These are phyloP conservation scores for Manis javanica DNA, from an alignment of 2,797 vertebrate genomes.

Conservation along the genomic window DNA sequence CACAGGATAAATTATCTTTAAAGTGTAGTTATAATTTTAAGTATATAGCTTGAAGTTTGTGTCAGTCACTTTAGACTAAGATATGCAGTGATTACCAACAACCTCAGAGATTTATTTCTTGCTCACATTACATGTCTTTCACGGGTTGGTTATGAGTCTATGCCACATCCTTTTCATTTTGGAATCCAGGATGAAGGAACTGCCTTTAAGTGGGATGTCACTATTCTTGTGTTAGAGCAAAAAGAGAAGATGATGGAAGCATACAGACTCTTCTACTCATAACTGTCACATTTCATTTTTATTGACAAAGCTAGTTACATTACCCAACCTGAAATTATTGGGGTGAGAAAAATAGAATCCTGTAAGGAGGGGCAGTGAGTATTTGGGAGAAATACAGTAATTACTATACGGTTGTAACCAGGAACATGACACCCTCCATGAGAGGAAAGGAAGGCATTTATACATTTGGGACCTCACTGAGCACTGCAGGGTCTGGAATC, in stretches of 20 bases:
- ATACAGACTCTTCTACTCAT: not conserved
- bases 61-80: conserved; percentile 2
- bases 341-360: not conserved
- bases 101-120: not conserved
- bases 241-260: not conserved
- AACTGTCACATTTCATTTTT: not conserved
- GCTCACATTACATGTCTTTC: not conserved
- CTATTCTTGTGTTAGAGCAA: not conserved
- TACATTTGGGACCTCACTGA: not conserved
- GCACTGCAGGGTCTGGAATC: not conserved
- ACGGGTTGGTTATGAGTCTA: not conserved
- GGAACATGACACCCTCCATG: not conserved
- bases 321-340: not conserved
- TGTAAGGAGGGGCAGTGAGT: not conserved
- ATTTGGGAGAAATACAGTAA: not conserved
- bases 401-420: not conserved
- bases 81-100: not conserved
- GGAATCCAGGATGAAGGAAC: not conserved
- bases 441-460: not conserved
- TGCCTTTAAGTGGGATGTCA: not conserved
- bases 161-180: not conserved
- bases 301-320: not conserved
- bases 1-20: not conserved
- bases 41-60: not conserved
- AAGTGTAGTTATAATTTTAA: not conserved